These are phyloP conservation scores for Diachrysia chrysitis DNA, from an alignment of 2,888 invertebrate genomes.

Conservation along the genomic window DNA sequence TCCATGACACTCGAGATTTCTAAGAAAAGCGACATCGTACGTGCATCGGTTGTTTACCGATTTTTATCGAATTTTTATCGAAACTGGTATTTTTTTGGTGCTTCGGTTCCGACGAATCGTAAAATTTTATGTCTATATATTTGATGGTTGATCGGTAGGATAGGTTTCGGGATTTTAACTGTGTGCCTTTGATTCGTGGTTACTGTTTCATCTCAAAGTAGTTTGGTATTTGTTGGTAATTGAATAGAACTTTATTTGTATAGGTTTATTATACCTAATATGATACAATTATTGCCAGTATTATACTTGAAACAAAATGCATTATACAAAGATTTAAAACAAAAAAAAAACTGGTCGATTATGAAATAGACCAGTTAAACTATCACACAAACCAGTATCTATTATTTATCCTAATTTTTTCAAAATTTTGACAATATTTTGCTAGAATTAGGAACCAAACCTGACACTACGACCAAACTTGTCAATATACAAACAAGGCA, in stretches of 20 bases:
- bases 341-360: no score
- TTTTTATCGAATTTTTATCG: constrained; percentile 71
- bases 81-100: constrained; percentile 62
- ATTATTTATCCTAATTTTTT: no score
- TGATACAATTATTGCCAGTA: not conserved
- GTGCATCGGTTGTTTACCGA: constrained; percentile 71
- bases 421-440: not conserved
- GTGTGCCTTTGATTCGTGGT: constrained; percentile 30
- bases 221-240: constrained; percentile 42
- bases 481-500: not conserved
- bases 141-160: constrained; percentile 67
- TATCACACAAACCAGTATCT: no score
- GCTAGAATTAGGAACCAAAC: not conserved
- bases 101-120: constrained; percentile 66
- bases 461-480: not conserved
- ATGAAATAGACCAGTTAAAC: no score
- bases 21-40: constrained; percentile 59
- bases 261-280: not conserved
- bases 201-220: constrained; percentile 25
- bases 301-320: no score
- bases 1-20: constrained; percentile 54
- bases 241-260: constrained; percentile 8
- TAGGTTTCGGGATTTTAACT: constrained; percentile 45
- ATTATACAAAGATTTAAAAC: no score
- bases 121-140: constrained; percentile 78